Base-by-base conservation (phyloP, 2,888 invertebrate species). In the Trissoscelio sp. region DNA sequence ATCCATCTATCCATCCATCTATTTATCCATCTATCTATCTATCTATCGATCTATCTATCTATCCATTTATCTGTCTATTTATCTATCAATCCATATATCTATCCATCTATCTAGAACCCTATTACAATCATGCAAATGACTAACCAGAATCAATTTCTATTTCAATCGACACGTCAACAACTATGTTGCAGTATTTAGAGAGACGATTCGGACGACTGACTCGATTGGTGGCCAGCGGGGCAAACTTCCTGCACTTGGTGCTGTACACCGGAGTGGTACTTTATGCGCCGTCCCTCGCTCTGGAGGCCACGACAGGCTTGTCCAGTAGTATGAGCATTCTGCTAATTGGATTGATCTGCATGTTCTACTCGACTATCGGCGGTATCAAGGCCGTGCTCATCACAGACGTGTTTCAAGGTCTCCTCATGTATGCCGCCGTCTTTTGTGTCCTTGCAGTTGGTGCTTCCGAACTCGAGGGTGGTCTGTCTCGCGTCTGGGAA, bases 381-480 rank as follows among this genome's bases (percentile, higher is more conserved):
- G 97, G 97, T 16, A 97, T 97, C 95, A 97, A 97, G 91, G 97
- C 97, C 0, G 97, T 97, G 0, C 92, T 97, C 62, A 94, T 97
- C 85, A 97, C 97, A 0, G 97, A 97, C 89, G 94, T 97, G 0
- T 95, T 97, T 83, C 96, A 96, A 88, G 96, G 96, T 0, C 79
- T 96, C 1, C 92, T 97, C 2, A 97, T 97, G 97, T 96, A 96
- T 88, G 94, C 93, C 2, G 96, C 97, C 0, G 93, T 97, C 12
- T 94, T 95, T 83, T 95, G 95, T 87, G 93, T 97, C 0, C 94
- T 97, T 11, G 93, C 95, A 57, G 95, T 95, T 84, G 96, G 95
- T 3, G 92, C 94, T 0, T 90, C 94, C 39, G 94, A 95, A 85
- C 83, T 89, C 42, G 93, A 95, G 0, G 96, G 95, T 4, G 95